A percentile compares a stretch with the other conserved stretches of the same genome.
phyloP scores from a whole-genome alignment of 2,797 vertebrate genomes.

The Antennarius maculatus region DNA sequence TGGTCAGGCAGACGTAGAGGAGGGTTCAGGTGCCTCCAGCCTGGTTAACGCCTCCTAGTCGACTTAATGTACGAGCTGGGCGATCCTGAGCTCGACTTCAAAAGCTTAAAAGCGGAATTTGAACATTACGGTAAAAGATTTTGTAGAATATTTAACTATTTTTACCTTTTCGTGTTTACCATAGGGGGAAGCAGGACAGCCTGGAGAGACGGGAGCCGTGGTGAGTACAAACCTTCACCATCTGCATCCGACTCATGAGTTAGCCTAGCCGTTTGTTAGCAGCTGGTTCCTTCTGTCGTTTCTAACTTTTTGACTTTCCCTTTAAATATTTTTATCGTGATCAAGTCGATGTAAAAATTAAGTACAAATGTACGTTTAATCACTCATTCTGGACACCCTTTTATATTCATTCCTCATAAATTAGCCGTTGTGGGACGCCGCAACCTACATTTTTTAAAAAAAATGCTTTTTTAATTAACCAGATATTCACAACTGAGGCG shows the following conservation, averaged over 20 bases:
- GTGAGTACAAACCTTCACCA: conserved; percentile 75
- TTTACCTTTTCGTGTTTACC: conserved; percentile 40
- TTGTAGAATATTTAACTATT: no score
- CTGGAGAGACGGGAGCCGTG: conserved; percentile 88
- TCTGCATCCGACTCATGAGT: no score
- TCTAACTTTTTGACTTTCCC: no score
- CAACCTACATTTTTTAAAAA: conserved; percentile 19
- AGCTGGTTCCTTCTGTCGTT: no score
- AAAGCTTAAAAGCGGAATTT: conserved; percentile 7
- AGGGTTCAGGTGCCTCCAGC: conserved; percentile 45
- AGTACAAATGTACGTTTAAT: no score
- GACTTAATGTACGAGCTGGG: conserved; percentile 29
- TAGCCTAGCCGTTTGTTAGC: no score
- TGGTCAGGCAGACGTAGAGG: conserved; percentile 18
- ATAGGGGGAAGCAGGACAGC: conserved; percentile 91
- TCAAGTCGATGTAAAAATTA: no score
- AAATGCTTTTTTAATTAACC: conserved; percentile 20
- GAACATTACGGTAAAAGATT: conserved; percentile 22
- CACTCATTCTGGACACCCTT: not conserved
- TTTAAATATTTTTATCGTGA: no score
- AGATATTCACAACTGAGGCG: conserved; percentile 22
- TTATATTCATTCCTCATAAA: conserved; percentile 12
- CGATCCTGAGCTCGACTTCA: conserved; percentile 37
- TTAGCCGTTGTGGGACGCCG: conserved; percentile 15
- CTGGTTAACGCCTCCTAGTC: conserved; percentile 44